Base-by-base conservation (phyloP, 2,113 vertebrate species). In the Prochilodus magdalenae region DNA sequence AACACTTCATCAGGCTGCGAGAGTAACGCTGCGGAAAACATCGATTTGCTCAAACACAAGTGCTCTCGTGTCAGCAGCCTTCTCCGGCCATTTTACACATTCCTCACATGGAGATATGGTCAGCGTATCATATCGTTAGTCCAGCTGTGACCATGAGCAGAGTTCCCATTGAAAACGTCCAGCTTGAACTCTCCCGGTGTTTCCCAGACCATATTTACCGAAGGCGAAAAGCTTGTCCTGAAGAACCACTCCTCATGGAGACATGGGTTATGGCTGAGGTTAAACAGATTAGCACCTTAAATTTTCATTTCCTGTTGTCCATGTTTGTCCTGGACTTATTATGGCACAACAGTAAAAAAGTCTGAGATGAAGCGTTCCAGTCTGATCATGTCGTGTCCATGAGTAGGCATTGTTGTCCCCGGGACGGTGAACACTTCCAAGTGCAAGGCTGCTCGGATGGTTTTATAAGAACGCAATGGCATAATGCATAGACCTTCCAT, bases 81-180 rank as follows among this genome's bases (percentile, higher is more conserved):
- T 30, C 63, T 8, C 72, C 29, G 62, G 13, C 22, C 55, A n/a
- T 47, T 55, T 67, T 24, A 26, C 36, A 26, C 72, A 76, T 82
- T 82, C 73, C 73, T 53, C 55, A 20, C 29, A 22, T 3, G 36
- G 18, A 70, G 51, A 82, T 75, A 70, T 60, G 65, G 63, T 62
- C 73, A 59, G 33, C 33, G 3, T 51, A 66, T 27, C 65, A 44
- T 82, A 76, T 79, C 66, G 22, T 51, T 66, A 60, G 57, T 82
- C 79, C 80, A 82, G 83, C 83, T 79, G 81, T 82, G 75, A 79
- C 71, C 51, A 71, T 75, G 71, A 71, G 71, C 70, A 14, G 70
- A 80, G 72, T 79, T 87, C 79, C 75, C 83, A 84, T 59, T n/a
- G 79, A 81, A 59, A 85, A 57, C 16, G 30, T 73, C 55, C 65